phyloP scores from a whole-genome alignment of 2,113 vertebrate genomes.

The Pseudopodoces humilis region DNA sequence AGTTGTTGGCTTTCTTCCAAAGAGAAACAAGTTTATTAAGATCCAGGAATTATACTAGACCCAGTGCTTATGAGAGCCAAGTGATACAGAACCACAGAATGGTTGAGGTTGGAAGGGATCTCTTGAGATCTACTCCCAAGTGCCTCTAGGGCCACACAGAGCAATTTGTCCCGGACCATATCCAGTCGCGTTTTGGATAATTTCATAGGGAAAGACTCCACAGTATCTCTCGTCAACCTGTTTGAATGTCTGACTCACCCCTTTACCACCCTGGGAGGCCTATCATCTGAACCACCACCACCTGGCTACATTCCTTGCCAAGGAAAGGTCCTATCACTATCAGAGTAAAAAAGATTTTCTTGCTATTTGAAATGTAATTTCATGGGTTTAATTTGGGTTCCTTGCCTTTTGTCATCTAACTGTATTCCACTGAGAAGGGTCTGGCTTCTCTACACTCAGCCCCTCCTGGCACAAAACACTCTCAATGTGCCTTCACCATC shows the following conservation, averaged over 20 bases:
- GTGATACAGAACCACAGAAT: neutral
- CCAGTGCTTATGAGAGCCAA: neutral
- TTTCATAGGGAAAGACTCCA: neutral
- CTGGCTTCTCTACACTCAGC: neutral
- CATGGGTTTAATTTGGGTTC: neutral
- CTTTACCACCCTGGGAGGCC: no score
- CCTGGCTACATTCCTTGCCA: accelerated
- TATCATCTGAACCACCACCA: neutral
- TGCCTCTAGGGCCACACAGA: neutral
- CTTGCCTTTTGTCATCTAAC: neutral
- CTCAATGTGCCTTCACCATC: accelerated
- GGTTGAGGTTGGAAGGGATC: neutral
- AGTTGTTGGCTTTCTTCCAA: neutral
- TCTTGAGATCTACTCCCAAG: neutral
- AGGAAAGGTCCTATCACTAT: neutral
- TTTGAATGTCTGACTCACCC: neutral
- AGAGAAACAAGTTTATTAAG: neutral
- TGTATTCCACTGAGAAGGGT: neutral
- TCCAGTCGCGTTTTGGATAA: neutral
- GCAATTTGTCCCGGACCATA: neutral
- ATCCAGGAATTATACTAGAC: neutral
- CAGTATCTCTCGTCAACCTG: neutral
- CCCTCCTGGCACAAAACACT: neutral
- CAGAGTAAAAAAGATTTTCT: neutral
- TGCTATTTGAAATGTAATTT: neutral